Percentiles rank a stretch among this genome's conserved stretches.
These are phyloP conservation scores for Choloepus hoffmanni DNA, from an alignment of 2,113 vertebrate genomes.

Conservation along the genomic window DNA sequence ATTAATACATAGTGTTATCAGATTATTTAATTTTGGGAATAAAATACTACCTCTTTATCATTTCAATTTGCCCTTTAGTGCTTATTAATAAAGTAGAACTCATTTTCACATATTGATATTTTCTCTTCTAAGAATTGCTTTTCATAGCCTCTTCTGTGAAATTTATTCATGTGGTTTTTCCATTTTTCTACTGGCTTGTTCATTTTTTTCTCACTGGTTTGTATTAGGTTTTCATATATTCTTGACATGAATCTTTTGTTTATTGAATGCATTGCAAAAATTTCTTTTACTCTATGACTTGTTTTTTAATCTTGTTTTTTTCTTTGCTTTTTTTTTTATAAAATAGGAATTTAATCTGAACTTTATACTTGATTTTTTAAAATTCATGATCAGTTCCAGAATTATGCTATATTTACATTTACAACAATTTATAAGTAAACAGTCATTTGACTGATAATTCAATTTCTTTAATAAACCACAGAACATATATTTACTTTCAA, in stretches of 20 bases:
- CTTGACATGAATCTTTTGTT: not conserved
- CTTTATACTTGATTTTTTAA: not conserved
- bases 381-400: not conserved
- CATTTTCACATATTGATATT: not conserved
- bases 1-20: not conserved
- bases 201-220: not conserved
- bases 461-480: constrained; percentile 66
- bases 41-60: not conserved
- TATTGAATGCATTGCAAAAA: not conserved
- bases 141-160: not conserved
- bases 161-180: not conserved
- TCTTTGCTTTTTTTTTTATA: not conserved
- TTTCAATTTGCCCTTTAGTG: not conserved
- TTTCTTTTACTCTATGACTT: not conserved
- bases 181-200: not conserved
- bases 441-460: constrained; percentile 32
- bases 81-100: not conserved
- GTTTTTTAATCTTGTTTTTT: not conserved
- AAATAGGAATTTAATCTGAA: not conserved
- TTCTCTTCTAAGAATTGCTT: not conserved
- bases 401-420: not conserved
- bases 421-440: not conserved
- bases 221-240: not conserved
- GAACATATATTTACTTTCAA: constrained; percentile 33
- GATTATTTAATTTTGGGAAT: not conserved